Evolutionary conservation across 2,113 vertebrate genomes (phyloP), one percentile per base, ranked within the genome.

Genomic region (Megaceryle torquata): DNA sequence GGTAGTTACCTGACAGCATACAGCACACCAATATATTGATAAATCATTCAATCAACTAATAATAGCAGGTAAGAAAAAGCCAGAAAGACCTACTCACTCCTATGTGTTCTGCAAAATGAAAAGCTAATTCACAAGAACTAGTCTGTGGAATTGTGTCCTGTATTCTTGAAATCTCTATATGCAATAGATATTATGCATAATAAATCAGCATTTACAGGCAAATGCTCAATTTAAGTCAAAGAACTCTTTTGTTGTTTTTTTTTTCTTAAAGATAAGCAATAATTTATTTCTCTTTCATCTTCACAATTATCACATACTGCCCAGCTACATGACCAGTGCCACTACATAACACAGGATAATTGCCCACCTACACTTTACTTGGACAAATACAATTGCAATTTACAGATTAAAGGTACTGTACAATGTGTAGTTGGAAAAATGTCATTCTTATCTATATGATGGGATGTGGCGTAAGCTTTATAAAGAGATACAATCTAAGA

Each of bases 231-330:
- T 96, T 92, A 97, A 98, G 97, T 85, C 95, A 98, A 97, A 97
- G 65, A 97, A 95, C 75, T n/a, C 69, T 95, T 92, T 10, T 10
- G 39, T 81, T n/a, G n/a, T 82, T 89, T 96, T 67, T 92, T 83
- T 97, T 59, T 84, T 83, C 95, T 96, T 97, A 97, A 96, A 97
- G 97, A 97, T 98, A 97, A 98, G 97, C 98, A 99, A 99, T 99
- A 99, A 99, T 99, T 99, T 99, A 99, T 98, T 99, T 99, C 78
- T 97, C 93, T 97, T 97, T 98, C 93, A 97, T 98, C 97, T 98
- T 98, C 98, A 99, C 99, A 99, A 98, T 99, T 98, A 99, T 97
- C 98, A 99, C 98, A 98, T 96, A 98, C 98, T 97, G 98, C 88
- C 97, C 98, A 98, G 98, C 98, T 99, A 99, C 98, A 98, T 98